These are phyloP conservation scores for Edolisoma coerulescens DNA, from an alignment of 2,113 vertebrate genomes.

Conservation along the genomic window DNA sequence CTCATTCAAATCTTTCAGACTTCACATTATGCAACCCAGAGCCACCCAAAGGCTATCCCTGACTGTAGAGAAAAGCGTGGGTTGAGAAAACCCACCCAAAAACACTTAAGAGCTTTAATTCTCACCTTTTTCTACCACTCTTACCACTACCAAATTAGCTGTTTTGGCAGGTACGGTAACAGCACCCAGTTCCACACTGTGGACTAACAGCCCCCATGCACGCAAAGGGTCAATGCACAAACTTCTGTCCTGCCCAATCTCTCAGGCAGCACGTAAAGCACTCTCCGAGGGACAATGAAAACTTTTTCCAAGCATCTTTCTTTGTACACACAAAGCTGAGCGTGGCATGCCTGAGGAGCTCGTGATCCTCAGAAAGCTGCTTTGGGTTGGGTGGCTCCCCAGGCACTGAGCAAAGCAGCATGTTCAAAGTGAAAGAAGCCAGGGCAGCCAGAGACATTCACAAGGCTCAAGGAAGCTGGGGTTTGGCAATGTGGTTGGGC, in stretches of 20 bases:
- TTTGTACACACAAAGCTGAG: background rate
- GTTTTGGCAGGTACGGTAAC: background rate
- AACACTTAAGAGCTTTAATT: background rate
- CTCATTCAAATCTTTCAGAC: background rate
- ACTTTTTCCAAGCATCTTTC: background rate
- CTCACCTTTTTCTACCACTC: background rate
- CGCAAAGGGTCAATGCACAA: background rate
- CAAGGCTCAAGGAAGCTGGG: rapidly evolving
- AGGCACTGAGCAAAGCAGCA: background rate
- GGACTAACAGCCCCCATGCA: background rate
- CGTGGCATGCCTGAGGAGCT: background rate
- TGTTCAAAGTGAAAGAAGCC: background rate
- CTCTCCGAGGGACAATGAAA: background rate
- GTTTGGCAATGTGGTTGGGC: background rate
- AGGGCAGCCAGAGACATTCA: background rate
- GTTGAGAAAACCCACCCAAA: background rate
- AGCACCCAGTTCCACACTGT: background rate
- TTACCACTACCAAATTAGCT: background rate
- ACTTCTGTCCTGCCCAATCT: background rate
- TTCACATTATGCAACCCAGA: background rate
- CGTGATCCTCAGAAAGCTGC: background rate
- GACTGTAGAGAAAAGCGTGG: background rate
- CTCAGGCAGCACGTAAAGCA: background rate
- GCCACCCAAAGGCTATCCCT: background rate
- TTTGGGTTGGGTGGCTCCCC: background rate